Base-by-base conservation (phyloP, 2,888 invertebrate species). In the Maniola hyperantus region DNA sequence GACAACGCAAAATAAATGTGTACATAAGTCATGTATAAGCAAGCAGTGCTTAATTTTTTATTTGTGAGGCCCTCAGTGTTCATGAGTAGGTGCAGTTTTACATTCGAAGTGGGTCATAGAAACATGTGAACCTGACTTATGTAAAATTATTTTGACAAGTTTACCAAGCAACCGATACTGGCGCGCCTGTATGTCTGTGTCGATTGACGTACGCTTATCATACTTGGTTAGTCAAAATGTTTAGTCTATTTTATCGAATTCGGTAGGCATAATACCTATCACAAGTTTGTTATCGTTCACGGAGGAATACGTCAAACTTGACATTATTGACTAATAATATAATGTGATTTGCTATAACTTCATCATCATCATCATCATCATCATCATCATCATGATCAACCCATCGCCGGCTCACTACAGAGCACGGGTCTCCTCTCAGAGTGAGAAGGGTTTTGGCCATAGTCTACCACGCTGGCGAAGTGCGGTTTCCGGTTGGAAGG, bases 301-400 rank as follows among this genome's bases (percentile, higher is more conserved):
- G 51, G 60, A 60, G 48, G 48, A 44, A 64, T 44, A 68, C 36
- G 67, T 65, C 61, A 44, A 61, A 55, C 54, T 65, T 54, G 68
- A 65, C 58, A 53, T n/a, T 59, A 59, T 54, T 50, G 54, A 59
- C 58, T 62, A n/a, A 26, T 26, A 26, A 26, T 26, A 26, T 26
- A 26, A 36, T 57, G 57, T 58, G 57, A 26, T 39, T 33, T 42
- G 44, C 15, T 58, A 58, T 63, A 58, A 33, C 33, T 46, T n/a
- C n/a, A n/a, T n/a, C n/a, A n/a, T n/a, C n/a, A n/a, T n/a, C n/a
- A n/a, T n/a, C n/a, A n/a, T n/a, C n/a, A n/a, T n/a, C n/a, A n/a
- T n/a, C n/a, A n/a, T n/a, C n/a, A n/a, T n/a, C n/a, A n/a, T n/a
- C n/a, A n/a, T n/a, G n/a, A n/a, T n/a, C n/a, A n/a, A n/a, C n/a